Base-by-base conservation (phyloP, 2,888 invertebrate species). In the Piscicola geometra region DNA sequence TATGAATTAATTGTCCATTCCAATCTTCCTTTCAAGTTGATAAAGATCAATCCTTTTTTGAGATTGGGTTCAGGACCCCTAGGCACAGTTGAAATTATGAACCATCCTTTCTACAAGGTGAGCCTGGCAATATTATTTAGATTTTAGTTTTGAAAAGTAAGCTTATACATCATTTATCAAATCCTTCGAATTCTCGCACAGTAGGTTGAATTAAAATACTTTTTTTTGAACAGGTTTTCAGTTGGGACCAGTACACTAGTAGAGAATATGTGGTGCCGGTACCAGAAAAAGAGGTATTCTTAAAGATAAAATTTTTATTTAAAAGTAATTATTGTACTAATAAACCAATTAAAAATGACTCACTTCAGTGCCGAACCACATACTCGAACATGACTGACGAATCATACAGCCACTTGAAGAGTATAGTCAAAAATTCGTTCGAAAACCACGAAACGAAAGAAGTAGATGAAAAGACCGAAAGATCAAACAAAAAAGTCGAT, bases 81-180 rank as follows among this genome's bases (percentile, higher is more conserved):
- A 36, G 64, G 64, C 21, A 52, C 73, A 3, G 25, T 60, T 21
- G 73, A 73, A 5, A 73, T 73, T 30, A 64, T 73, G 60, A 73
- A 73, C 5, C 73, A 73, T n/a, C 60, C 32, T 0, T 73, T 73
- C 36, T 73, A 60, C 35, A 56, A 73, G 41, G 73, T 73, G 5
- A 2, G 3, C 18, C 33, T 35, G 9, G 9, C 21, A 5, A 9
- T 5, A 12, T n/a, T 21, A n/a, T 64, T 30, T 64, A 5, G 5
- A n/a, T 64, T 30, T 64, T 30, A 28, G 9, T 64, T 30, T 50
- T n/a, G n/a, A n/a, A n/a, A n/a, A n/a, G n/a, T n/a, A n/a, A n/a
- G n/a, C 30, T n/a, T 64, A 64, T 64, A 15, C 64, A 64, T 28
- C 25, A n/a, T n/a, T n/a, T n/a, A n/a, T n/a, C n/a, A n/a, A n/a